Percentiles rank a stretch among this genome's conserved stretches.
Evolutionary conservation across 2,888 invertebrate species (phyloP).

Genomic region (Ptilodon capucinus): DNA sequence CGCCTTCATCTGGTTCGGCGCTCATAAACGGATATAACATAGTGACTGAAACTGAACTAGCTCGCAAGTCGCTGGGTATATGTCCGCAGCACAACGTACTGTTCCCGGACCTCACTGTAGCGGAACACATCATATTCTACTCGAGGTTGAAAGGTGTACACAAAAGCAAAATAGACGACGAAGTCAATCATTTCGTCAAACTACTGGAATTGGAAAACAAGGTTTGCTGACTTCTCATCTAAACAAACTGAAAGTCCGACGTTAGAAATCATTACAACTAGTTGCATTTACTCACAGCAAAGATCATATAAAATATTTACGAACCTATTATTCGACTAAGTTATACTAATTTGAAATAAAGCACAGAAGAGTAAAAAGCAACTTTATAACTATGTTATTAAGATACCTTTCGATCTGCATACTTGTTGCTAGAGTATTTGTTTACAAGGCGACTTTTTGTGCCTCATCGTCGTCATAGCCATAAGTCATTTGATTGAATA

Average conservation of each 20-base stretch:
- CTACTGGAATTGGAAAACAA: slow-evolving; percentile 87
- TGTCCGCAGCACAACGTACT: slow-evolving; percentile 95
- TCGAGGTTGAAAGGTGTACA: slow-evolving; percentile 87
- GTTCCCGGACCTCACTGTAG: slow-evolving; percentile 91
- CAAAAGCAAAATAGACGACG: slow-evolving; percentile 74
- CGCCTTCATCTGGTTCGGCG: slow-evolving; percentile 88
- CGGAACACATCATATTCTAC: slow-evolving; percentile 93
- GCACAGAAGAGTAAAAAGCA: too few relatives aligned
- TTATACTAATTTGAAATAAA: too few relatives aligned
- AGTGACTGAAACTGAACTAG: slow-evolving; percentile 84
- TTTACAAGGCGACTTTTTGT: too few relatives aligned
- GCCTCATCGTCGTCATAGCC: too few relatives aligned
- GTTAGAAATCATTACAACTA: neutral
- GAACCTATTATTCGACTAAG: too few relatives aligned
- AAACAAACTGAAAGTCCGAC: slow-evolving; percentile 1
- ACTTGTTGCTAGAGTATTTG: too few relatives aligned
- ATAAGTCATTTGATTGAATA: too few relatives aligned
- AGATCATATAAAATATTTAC: too few relatives aligned
- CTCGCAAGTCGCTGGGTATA: slow-evolving; percentile 89
- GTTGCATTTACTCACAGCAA: too few relatives aligned
- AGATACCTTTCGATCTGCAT: too few relatives aligned
- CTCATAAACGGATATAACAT: slow-evolving; percentile 88
- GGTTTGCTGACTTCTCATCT: slow-evolving; percentile 43
- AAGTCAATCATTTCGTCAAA: slow-evolving; percentile 86
- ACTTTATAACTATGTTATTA: too few relatives aligned